Base-by-base conservation (phyloP, 2,113 vertebrate genomes). In the Mormyrus iriodes region DNA sequence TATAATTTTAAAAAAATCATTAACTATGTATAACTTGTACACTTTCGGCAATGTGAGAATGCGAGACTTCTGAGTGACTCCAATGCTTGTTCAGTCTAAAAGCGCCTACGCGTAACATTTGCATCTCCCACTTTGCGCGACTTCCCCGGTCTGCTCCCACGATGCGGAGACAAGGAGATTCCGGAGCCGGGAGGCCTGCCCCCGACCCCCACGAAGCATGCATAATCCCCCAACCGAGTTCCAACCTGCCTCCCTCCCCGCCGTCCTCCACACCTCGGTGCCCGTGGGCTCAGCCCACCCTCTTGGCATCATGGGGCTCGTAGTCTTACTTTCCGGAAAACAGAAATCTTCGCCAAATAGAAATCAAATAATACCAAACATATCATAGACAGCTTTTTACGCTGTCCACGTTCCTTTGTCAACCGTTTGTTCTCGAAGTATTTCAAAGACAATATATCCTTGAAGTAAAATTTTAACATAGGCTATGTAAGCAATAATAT, bases 281-380 rank as follows among this genome's bases (percentile, higher is more conserved):
- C 61, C 84, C 21, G 39, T 88, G 27, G 84, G 35, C 86, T 85
- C 90, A 61, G 48, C 86, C 85, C 55, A 21, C 85, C 6, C 87
- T 52, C 88, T 92, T 85, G 94, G 93, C 94, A 93, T 94, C 92
- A 52, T 94, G 92, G 92, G 94, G 91, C 15, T 90, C 93, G 92
- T 89, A 93, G 91, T 93, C 89, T 46, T 52, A n/a, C 15, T 86
- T 24, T 90, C 42, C 86, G 12, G 42, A n/a, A 24, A 48, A 48
- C 7, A 83, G 46, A 46, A 24, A 9, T 46, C 42, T 24, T 35
- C 19, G 79, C 19, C 69, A 48, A 48, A n/a, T 7, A 82, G 19
- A 82, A 82, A 44, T 24, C 3, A 79, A 79, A 42, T 19, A 79
- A 42, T 19, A 39, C 12, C 15, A 79, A 53, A 53, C 52, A 53